Conservation (phyloP, 1,140 invertebrate genomes). For the Brachionus plicatilis region DNA sequence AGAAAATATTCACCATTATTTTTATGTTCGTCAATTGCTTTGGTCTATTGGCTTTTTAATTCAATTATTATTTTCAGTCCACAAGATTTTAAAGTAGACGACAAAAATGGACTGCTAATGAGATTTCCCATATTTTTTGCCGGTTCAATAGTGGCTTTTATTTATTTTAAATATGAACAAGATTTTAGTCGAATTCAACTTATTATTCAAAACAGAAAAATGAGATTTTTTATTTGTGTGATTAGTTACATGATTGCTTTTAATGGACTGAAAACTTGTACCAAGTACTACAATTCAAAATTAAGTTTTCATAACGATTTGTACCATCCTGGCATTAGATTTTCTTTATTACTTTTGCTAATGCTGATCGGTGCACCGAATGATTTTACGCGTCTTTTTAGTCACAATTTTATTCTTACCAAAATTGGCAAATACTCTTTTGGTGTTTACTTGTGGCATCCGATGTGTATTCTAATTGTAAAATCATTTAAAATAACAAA, state of each 20-base stretch:
- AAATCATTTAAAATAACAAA: background rate
- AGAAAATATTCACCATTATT: background rate
- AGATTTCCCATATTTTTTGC: conserved; percentile 19
- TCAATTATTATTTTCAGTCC: background rate
- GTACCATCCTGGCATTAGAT: background rate
- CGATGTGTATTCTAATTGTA: background rate
- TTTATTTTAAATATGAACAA: conserved; percentile 3
- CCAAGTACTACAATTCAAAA: background rate
- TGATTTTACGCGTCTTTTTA: background rate
- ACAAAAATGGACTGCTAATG: background rate
- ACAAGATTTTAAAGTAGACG: background rate
- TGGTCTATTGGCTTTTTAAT: background rate
- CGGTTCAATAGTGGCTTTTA: background rate
- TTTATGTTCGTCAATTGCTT: background rate
- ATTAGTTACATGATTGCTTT: background rate
- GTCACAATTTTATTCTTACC: background rate
- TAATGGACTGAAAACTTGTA: background rate
- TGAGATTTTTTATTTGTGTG: background rate
- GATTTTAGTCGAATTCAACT: background rate
- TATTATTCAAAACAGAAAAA: background rate
- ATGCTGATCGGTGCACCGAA: background rate
- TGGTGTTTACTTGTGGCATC: conserved; percentile 4
- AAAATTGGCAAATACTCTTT: conserved; percentile 21
- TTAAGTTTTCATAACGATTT: background rate
- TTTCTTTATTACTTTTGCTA: background rate